Evolutionary conservation across 2,888 invertebrate genomes (phyloP).

Genomic region (Drosophila infuscata): DNA sequence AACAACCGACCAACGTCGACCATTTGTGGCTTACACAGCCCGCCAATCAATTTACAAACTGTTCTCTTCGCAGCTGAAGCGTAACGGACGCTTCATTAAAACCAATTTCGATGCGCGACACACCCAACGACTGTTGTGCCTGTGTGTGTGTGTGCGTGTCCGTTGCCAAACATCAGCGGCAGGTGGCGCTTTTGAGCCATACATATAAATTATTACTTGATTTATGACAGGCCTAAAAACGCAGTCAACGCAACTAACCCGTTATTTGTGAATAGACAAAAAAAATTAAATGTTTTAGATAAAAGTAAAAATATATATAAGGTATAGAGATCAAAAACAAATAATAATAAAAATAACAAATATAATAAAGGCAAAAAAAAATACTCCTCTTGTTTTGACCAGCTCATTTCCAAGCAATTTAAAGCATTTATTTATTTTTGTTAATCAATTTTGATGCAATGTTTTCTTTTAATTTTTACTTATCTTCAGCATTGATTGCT

Average conservation of each 20-base stretch:
- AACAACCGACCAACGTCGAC: conserved; percentile 17
- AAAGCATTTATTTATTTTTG: background rate
- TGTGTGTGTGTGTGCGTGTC: background rate
- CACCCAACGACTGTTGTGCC: conserved; percentile 10
- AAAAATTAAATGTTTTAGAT: rapidly evolving
- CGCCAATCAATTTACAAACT: conserved; percentile 58
- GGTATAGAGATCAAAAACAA: background rate
- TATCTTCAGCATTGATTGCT: background rate
- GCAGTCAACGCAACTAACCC: conserved; percentile 1
- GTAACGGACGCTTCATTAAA: conserved; percentile 70
- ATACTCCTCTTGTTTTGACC: background rate
- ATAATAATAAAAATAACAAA: background rate
- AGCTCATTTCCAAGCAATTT: background rate
- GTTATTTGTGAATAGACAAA: background rate
- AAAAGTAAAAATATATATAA: background rate
- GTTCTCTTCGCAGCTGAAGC: conserved; percentile 23
- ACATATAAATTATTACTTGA: background rate
- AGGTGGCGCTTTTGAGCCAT: conserved; percentile 9
- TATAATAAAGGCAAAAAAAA: background rate
- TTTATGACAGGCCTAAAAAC: conserved; percentile 3
- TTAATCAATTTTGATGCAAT: background rate
- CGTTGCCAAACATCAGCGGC: conserved; percentile 9
- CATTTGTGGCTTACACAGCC: conserved; percentile 58
- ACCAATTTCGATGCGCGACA: conserved; percentile 64
- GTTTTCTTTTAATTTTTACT: background rate